phyloP scores from a whole-genome alignment of 2,888 invertebrate genomes.

The Synanthedon myopaeformis region DNA sequence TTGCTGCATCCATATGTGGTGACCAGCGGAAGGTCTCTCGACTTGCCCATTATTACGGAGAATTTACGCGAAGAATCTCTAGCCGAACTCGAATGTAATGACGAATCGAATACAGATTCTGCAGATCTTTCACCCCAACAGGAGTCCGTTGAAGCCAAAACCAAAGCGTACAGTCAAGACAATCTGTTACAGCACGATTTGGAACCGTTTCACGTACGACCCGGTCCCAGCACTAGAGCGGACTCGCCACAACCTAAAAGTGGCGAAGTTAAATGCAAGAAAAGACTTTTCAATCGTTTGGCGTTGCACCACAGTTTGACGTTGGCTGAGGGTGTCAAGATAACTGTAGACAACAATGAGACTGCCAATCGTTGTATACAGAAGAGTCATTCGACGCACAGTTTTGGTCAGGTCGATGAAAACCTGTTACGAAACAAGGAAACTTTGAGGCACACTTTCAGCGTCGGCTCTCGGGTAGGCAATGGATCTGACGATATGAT shows the following conservation, averaged over 20 bases:
- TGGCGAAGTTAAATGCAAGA: constrained; percentile 14
- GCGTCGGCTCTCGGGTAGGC: constrained; percentile 22
- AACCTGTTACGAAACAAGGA: constrained; percentile 6
- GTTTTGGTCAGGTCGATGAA: constrained; percentile 16
- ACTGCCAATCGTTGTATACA: constrained; percentile 27
- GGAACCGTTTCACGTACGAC: background rate
- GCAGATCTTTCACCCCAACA: constrained; percentile 2
- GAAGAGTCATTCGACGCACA: constrained; percentile 37
- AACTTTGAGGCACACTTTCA: constrained; percentile 20
- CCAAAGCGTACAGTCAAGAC: constrained; percentile 34
- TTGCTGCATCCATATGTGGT: constrained; percentile 45
- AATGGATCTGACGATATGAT: constrained; percentile 14
- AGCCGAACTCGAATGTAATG: constrained; percentile 23
- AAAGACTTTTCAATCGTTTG: constrained; percentile 11
- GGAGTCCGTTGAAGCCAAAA: constrained; percentile 10
- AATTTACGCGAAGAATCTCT: constrained; percentile 32
- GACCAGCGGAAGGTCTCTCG: constrained; percentile 40
- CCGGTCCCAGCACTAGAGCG: constrained; percentile 17
- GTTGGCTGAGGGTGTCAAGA: constrained; percentile 12
- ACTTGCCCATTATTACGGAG: constrained; percentile 45
- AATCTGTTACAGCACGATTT: constrained; percentile 13
- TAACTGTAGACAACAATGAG: constrained; percentile 24
- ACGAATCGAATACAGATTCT: constrained; percentile 6
- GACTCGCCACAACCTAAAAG: constrained; percentile 9
- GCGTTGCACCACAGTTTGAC: constrained; percentile 41